phyloP scores from a whole-genome alignment of 1,140 invertebrate species.

The Orussus abietinus region DNA sequence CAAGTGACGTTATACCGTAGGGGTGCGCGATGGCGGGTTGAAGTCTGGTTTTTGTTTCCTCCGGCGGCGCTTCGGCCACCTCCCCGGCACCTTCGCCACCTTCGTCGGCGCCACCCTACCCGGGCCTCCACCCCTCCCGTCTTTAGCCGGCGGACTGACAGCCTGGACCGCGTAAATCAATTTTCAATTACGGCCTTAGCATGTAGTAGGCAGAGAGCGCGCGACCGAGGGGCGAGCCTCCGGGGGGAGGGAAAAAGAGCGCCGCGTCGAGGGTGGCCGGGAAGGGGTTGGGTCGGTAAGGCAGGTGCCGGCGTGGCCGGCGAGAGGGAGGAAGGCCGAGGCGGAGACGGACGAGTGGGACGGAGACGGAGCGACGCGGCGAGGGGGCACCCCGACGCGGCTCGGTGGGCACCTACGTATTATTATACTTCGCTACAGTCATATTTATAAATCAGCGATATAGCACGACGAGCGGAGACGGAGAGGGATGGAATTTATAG shows the following conservation, averaged over 20 bases:
- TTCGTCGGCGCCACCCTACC: conserved; percentile 1
- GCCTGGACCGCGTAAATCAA: conserved; percentile 53
- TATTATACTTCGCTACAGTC: conserved; percentile 56
- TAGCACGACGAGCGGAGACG: conserved; percentile 47
- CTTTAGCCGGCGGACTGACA: conserved; percentile 44
- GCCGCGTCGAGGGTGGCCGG: conserved; percentile 10
- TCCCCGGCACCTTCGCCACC: conserved; percentile 20
- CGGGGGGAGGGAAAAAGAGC: conserved; percentile 23
- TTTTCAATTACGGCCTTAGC: conserved; percentile 51
- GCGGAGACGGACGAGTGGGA: conserved; percentile 1
- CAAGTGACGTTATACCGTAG: conserved; percentile 49
- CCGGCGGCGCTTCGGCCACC: conserved; percentile 11
- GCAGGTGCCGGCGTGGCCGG: conserved; percentile 21
- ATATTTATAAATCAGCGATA: conserved; percentile 58
- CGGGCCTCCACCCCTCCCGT: conserved; percentile 32
- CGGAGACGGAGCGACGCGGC: conserved; percentile 5
- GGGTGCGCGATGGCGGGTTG: conserved; percentile 43
- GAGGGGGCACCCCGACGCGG: conserved; percentile 20
- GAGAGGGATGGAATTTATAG: conserved; percentile 53
- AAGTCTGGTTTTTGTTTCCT: conserved; percentile 54
- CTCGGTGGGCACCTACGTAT: conserved; percentile 44
- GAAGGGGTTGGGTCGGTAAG: conserved; percentile 18
- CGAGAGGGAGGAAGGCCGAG: conserved; percentile 10
- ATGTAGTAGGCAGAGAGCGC: conserved; percentile 18
- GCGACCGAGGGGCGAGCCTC: conserved; percentile 2